Base-by-base conservation (phyloP, 2,888 invertebrate species). In the Chesias legatella region DNA sequence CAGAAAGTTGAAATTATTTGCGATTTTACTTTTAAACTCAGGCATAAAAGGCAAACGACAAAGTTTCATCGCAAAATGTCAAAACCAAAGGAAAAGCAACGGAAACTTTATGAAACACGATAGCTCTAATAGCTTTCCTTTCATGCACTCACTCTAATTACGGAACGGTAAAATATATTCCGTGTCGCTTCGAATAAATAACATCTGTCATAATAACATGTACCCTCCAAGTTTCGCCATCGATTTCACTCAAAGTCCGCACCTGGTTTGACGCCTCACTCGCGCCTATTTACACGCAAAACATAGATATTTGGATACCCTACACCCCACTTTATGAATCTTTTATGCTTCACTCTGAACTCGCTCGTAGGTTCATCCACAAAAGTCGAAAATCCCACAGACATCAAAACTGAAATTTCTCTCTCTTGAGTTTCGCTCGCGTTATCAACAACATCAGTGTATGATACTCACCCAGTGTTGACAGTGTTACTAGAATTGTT, bases 241-340 rank as follows among this genome's bases (percentile, higher is more conserved):
- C 73, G 80, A 78, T 80, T 79, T 78, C 68, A 67, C 69, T 66
- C 63, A 63, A 51, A 77, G 66, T 72, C 77, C 60, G 74, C 86
- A 85, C 85, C 86, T 86, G 86, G 86, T 67, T 73, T 78, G 70
- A 78, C 77, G 76, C 75, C 71, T 84, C 79, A 81, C 79, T 77
- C 77, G 60, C 61, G 69, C 76, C 75, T 83, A 80, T 84, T 86
- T 85, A 82, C 82, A 78, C 72, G 79, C 82, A 77, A 83, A 85
- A 81, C 79, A 79, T 74, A 77, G 76, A 80, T 82, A 82, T 85
- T 83, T 78, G 70, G 79, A 79, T 80, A 81, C 67, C 62, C 56
- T 70, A 60, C 68, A 72, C 76, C 76, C 80, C 64, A 73, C 60
- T 67, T 72, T 62, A 70, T 63, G 58, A 67, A 64, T 57, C 48